phyloP scores from a whole-genome alignment of 1,140 invertebrate genomes.

The Agrypnia vestita region DNA sequence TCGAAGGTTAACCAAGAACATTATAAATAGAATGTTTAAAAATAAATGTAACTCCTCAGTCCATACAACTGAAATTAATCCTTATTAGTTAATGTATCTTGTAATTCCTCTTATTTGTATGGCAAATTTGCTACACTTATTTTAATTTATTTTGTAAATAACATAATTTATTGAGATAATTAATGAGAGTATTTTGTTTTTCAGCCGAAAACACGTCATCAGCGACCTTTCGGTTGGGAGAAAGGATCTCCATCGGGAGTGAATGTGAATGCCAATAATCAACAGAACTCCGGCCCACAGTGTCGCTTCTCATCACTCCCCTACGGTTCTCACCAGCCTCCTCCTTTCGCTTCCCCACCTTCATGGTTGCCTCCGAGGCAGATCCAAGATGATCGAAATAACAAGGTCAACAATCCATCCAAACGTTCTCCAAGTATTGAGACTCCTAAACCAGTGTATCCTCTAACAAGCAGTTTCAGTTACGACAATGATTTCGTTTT shows the following conservation, averaged over 20 bases:
- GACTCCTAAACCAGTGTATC: conserved; percentile 66
- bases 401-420: conserved; percentile 57
- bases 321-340: conserved; percentile 70
- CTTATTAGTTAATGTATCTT: too few species aligned
- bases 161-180: too few species aligned
- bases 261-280: conserved; percentile 61
- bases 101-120: too few species aligned
- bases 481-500: conserved; percentile 70
- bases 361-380: conserved; percentile 70
- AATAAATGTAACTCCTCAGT: too few species aligned
- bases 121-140: too few species aligned
- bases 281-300: conserved; percentile 73
- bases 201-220: conserved; percentile 83
- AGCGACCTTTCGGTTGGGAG: conserved; percentile 83
- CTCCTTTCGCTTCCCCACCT: conserved; percentile 63
- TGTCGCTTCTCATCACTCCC: conserved; percentile 80
- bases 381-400: conserved; percentile 45
- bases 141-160: too few species aligned
- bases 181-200: conserved; percentile 64
- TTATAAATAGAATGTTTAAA: too few species aligned
- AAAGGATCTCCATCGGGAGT: conserved; percentile 66
- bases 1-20: too few species aligned
- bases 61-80: too few species aligned
- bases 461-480: conserved; percentile 66
- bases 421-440: conserved; percentile 70